Evolutionary conservation across 2,797 vertebrate species (phyloP).

Genomic region (Oryzias dopingdopingensis): DNA sequence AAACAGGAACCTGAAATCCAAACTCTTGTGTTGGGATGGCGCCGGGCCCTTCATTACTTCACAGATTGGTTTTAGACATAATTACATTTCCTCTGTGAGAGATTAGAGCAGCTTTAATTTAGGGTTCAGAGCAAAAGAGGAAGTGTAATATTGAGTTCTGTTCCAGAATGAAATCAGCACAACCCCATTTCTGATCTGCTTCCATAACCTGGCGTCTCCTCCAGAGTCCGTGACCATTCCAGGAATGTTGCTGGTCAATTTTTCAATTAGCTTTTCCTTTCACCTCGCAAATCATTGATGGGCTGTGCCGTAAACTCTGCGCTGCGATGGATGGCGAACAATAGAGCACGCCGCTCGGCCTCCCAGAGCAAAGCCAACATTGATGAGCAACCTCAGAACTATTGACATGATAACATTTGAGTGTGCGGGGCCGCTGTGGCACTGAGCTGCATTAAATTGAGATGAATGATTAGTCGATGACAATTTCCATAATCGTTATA

Average conservation of each 20-base stretch:
- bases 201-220: conserved; percentile 10
- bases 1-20: conserved; percentile 20
- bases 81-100: conserved; percentile 24
- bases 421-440: conserved; percentile 69
- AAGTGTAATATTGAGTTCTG: conserved; percentile 11
- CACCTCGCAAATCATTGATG: conserved; percentile 50
- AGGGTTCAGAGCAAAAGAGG: conserved; percentile 10
- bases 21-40: conserved; percentile 6
- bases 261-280: conserved; percentile 66
- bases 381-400: conserved; percentile 65
- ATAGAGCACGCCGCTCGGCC: conserved; percentile 48
- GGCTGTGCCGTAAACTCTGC: conserved; percentile 45
- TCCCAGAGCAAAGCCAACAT: conserved; percentile 63
- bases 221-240: conserved; percentile 24
- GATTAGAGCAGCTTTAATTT: conserved; percentile 21
- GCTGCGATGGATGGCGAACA: conserved; percentile 60
- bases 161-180: conserved; percentile 28
- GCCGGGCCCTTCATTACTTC: neutral
- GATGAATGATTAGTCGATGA: conserved; percentile 87
- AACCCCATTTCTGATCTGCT: conserved; percentile 22
- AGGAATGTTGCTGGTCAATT: conserved; percentile 44
- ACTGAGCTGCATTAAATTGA: conserved; percentile 85
- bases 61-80: conserved; percentile 23
- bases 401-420: conserved; percentile 78
- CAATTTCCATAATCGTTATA: conserved; percentile 90